Base-by-base conservation (phyloP, 2,797 vertebrate genomes). In the Smutsia temminckii region DNA sequence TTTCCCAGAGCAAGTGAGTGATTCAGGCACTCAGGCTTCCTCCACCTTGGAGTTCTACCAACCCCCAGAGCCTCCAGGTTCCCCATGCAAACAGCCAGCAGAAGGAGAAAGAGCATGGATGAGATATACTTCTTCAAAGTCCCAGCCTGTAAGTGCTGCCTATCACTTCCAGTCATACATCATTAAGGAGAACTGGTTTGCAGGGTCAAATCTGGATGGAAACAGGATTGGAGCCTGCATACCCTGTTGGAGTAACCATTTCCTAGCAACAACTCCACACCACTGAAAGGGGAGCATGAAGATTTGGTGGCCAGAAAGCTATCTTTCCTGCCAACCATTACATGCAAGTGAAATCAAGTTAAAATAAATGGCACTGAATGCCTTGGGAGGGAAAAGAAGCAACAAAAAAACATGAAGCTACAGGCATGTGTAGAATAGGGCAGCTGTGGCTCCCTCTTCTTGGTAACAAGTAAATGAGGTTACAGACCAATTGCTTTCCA, bases 291-390 rank as follows among this genome's bases (percentile, higher is more conserved):
- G 34, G 23, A 46, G 37, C 29, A 55, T 55, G 14, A 71, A 23
- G 27, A 81, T 85, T 71, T 86, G 74, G 72, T 83, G 61, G 64
- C n/a, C 91, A 94, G 80, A 20, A 63, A 93, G 90, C 27, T 25
- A 18, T 75, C 32, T 37, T 51, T 51, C 71, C 86, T 68, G 55
- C 42, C 74, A 63, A 49, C 46, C 29, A 80, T 40, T 74, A n/a
- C 8, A 16, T 59, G 66, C 34, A 61, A 64, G 27, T 84, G 23
- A 95, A 92, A 77, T 79, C 37, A 61, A 18, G 16, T 75, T 78
- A 87, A 89, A 95, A 83, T 53, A 79, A 92, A 80, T 77, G 34
- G 61, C 8, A 75, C 84, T 9, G n/a, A 68, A 23, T 86, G 40
- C 29, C 59, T 71, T 64, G 80, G 29, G 71, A 94, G 74, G 53